Base-by-base conservation (phyloP, 2,797 vertebrate genomes). In the Arnoldichthys spilopterus region DNA sequence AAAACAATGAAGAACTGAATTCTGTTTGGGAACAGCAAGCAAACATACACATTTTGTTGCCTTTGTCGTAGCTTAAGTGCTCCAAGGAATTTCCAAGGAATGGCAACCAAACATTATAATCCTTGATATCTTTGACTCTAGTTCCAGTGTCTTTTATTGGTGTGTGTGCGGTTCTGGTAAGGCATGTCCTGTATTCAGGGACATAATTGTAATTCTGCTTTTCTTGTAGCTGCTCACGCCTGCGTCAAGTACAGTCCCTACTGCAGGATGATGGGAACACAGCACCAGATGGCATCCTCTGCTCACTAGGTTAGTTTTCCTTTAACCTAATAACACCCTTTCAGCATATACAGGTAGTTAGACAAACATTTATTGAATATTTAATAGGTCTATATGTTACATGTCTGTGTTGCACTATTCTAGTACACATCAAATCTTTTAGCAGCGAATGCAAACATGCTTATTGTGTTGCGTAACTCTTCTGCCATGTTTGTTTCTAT, bases 221-320 rank as follows among this genome's bases (percentile, higher is more conserved):
- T 84, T 53, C 68, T 82, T 84, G 53, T 91, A 99, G 98, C 84
- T 97, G 96, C 83, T 94, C 94, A 86, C 96, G 97, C 54, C 92
- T 98, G 86, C 93, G 95, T 64, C 95, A 96, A 83, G 90, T 98
- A 54, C 98, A 99, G 89, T 92, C 90, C 68, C 93, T 99, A 85
- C 91, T 99, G 78, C 89, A 87, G 6, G 93, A 92, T 80, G 93
- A 90, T 85, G 94, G 90, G 85, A 91, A 94, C 79, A 88, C 93
- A 78, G 88, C 86, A 40, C 95, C 96, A 1, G 97, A 99, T 79
- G 97, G 95, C 70, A 95, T 99, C 86, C 93, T 99, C 72, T 99
- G 97, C 91, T 96, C 97, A 86, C 92, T 99, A 37, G 98, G 98
- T 99, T 75, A 87, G 92, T 90, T 79, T 22, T 28, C 64, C 3